phyloP scores from a whole-genome alignment of 2,888 invertebrate genomes.

The Drosophila multiciliata region DNA sequence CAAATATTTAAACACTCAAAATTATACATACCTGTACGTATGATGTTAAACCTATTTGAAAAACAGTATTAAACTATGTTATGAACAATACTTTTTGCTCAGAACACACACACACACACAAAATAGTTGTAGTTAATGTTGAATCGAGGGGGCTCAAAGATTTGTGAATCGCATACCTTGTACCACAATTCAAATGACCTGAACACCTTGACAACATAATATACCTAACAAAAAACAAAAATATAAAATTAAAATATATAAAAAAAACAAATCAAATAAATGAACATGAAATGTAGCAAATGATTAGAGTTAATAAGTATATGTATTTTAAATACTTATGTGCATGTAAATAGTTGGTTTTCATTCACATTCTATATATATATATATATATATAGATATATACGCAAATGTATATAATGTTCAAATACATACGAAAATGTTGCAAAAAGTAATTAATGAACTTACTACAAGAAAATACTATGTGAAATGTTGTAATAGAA shows the following conservation, averaged over 20 bases:
- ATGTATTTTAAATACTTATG: constrained; percentile 56
- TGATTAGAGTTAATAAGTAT: constrained; percentile 36
- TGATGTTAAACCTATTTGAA: constrained; percentile 33
- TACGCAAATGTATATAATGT: constrained; percentile 45
- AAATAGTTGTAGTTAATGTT: constrained; percentile 39
- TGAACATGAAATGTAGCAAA: constrained; percentile 30
- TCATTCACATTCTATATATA: constrained; percentile 53
- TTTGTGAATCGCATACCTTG: constrained; percentile 52
- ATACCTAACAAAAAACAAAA: constrained; percentile 17
- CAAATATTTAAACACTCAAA: constrained; percentile 42
- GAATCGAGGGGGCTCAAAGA: constrained; percentile 39
- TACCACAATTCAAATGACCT: constrained; percentile 59
- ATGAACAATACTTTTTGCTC: constrained; percentile 49
- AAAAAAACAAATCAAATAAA: not conserved
- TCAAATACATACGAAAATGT: constrained; percentile 52
- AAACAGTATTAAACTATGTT: constrained; percentile 50
- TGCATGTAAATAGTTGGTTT: constrained; percentile 72
- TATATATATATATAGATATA: constrained; percentile 51
- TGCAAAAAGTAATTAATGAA: constrained; percentile 43
- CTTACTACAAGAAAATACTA: constrained; percentile 26
- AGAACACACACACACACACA: constrained; percentile 22
- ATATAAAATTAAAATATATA: not conserved
- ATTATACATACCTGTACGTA: constrained; percentile 24
- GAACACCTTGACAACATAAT: constrained; percentile 38
- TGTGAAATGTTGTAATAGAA: constrained; percentile 43